Conservation (phyloP, 2,888 invertebrate genomes). For the Eilema griseolum region DNA sequence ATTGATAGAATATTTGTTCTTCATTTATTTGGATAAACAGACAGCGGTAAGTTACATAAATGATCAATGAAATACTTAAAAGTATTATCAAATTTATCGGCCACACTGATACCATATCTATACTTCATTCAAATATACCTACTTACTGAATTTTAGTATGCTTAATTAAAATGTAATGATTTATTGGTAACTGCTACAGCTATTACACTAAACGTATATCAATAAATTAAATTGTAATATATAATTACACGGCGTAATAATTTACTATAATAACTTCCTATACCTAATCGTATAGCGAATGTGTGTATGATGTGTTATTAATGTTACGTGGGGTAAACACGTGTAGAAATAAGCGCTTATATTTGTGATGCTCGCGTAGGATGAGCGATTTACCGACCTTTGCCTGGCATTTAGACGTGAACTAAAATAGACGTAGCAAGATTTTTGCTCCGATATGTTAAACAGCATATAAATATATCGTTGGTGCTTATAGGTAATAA, state of each 20-base stretch:
- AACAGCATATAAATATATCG: neutral
- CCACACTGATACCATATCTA: too few species aligned
- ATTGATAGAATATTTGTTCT: too few species aligned
- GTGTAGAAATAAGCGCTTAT: constrained; percentile 14
- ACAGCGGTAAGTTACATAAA: too few species aligned
- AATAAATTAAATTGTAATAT: neutral
- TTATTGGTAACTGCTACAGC: neutral
- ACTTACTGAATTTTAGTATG: too few species aligned
- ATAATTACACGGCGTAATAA: neutral
- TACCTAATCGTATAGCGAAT: neutral
- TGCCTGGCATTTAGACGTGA: constrained; percentile 17
- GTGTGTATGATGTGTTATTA: neutral
- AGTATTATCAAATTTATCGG: too few species aligned
- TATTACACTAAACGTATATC: neutral
- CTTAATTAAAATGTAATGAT: too few species aligned
- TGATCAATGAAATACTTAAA: too few species aligned
- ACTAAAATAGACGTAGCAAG: constrained; percentile 17
- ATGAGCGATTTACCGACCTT: constrained; percentile 21
- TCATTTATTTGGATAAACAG: too few species aligned
- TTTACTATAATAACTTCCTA: neutral
- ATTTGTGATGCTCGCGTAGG: constrained; percentile 8
- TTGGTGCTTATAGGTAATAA: neutral
- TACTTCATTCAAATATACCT: too few species aligned
- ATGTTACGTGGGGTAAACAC: constrained; percentile 1
- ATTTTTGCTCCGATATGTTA: constrained; percentile 2